These are phyloP conservation scores for Anguilla anguilla DNA, from an alignment of 2,797 vertebrate genomes.

Conservation along the genomic window DNA sequence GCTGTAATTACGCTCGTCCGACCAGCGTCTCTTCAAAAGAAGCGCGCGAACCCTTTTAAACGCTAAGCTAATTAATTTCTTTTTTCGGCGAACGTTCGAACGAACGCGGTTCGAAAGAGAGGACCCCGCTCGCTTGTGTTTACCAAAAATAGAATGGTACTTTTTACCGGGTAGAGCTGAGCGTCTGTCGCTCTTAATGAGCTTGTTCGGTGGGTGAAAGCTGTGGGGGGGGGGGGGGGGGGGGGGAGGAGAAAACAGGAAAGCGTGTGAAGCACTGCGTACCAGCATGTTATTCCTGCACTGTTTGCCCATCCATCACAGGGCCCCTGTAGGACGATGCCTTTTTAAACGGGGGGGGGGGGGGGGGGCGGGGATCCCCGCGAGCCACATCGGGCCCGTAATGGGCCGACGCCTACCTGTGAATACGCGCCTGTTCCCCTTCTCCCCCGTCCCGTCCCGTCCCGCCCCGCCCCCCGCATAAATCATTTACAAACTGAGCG, in stretches of 20 bases:
- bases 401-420: background rate
- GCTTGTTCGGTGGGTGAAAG: background rate
- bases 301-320: background rate
- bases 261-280: background rate
- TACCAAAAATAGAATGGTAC: background rate
- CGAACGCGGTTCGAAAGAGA: conserved; percentile 37
- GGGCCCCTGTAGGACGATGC: background rate
- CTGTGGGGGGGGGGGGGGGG: background rate
- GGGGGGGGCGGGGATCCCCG: background rate
- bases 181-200: conserved; percentile 12
- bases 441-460: background rate
- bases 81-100: conserved; percentile 42
- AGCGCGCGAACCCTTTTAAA: conserved; percentile 17
- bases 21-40: conserved; percentile 39
- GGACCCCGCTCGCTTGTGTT: background rate
- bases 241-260: background rate
- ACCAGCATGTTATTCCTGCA: background rate
- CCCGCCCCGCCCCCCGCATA: background rate
- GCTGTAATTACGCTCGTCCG: conserved; percentile 51
- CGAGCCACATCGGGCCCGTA: background rate
- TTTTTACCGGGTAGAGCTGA: background rate
- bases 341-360: background rate
- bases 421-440: background rate
- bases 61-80: conserved; percentile 25
- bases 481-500: background rate